These are phyloP conservation scores for Callyntrura guangdongensis DNA, from an alignment of 2,888 invertebrate genomes.

Conservation along the genomic window DNA sequence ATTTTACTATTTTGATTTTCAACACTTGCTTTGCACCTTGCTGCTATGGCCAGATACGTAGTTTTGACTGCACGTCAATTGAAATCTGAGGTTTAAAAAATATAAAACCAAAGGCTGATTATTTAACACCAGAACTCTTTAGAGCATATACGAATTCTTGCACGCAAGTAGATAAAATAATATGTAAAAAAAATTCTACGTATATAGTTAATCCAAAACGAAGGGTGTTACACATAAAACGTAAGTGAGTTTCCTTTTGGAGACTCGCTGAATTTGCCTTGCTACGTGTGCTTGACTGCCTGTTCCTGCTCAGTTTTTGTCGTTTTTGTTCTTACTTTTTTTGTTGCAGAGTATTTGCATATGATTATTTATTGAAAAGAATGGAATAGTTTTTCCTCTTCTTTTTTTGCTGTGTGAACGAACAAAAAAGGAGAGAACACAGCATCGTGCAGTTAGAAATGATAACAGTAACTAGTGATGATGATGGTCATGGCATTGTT, in stretches of 20 bases:
- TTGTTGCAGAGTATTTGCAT: conserved; percentile 28
- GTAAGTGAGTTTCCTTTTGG: not conserved
- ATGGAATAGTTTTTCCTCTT: not conserved
- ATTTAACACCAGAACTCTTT: too few species aligned
- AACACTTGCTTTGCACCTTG: not conserved
- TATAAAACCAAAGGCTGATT: conserved; percentile 9
- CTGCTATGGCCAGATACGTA: not conserved
- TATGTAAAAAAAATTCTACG: too few species aligned
- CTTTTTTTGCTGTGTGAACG: not conserved
- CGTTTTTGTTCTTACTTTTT: conserved; percentile 1
- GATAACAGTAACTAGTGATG: conserved; percentile 23
- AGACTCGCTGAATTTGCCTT: not conserved
- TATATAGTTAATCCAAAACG: not conserved
- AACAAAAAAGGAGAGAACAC: not conserved
- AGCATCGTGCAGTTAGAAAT: not conserved
- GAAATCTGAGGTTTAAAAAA: conserved; percentile 6
- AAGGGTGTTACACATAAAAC: not conserved
- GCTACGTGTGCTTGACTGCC: too few species aligned
- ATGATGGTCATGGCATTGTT: conserved; percentile 24
- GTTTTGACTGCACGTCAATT: not conserved
- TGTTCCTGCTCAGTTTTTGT: not conserved
- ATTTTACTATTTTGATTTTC: not conserved
- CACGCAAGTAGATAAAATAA: not conserved
- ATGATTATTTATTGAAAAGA: conserved; percentile 15
- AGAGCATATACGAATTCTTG: too few species aligned